phyloP scores from a whole-genome alignment of 2,113 vertebrate species.

The Fulica atra region DNA sequence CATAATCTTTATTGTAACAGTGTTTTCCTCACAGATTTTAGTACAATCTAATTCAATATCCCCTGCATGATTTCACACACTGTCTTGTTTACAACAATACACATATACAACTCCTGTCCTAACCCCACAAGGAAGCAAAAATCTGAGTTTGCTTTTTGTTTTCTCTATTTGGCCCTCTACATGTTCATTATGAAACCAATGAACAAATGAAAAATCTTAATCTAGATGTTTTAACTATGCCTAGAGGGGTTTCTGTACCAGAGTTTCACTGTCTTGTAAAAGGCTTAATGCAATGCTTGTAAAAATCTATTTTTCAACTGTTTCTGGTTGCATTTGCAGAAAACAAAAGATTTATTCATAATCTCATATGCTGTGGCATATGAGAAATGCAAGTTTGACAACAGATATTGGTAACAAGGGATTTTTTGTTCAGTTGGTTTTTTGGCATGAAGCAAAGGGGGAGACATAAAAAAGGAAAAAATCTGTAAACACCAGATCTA shows the following conservation, averaged over 20 bases:
- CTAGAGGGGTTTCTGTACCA: neutral
- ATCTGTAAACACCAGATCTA: constrained; percentile 2
- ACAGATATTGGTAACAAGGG: neutral
- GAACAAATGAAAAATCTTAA: neutral
- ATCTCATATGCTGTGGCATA: neutral
- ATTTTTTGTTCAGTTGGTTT: neutral
- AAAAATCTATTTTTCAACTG: constrained; percentile 9
- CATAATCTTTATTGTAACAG: neutral
- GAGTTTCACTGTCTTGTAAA: neutral
- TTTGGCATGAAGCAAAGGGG: neutral
- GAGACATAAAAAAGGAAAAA: neutral
- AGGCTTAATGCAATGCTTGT: neutral
- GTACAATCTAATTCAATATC: neutral
- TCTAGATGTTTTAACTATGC: neutral
- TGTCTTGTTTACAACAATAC: neutral
- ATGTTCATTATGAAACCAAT: neutral
- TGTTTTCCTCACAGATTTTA: neutral
- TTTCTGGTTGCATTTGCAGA: neutral
- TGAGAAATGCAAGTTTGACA: constrained; percentile 33
- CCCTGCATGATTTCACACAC: neutral
- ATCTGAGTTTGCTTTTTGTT: neutral
- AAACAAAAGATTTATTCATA: constrained; percentile 47
- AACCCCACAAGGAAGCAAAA: neutral
- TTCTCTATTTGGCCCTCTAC: neutral
- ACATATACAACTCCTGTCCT: neutral